These are phyloP conservation scores for Cataglyphis livida DNA, from an alignment of 2,888 invertebrate species.

Conservation along the genomic window DNA sequence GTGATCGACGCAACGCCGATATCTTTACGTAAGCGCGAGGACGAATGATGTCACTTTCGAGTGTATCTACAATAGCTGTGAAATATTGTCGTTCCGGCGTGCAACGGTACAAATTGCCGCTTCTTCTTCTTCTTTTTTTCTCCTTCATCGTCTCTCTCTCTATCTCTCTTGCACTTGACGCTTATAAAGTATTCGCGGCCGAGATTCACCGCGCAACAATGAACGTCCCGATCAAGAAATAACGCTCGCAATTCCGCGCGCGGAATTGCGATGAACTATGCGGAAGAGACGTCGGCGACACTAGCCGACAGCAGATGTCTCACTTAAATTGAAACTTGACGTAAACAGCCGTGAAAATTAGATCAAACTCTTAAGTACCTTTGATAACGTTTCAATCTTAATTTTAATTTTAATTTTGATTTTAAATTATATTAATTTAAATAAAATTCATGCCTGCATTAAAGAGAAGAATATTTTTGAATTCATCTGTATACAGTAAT, in stretches of 20 bases:
- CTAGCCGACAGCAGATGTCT: conserved; percentile 15
- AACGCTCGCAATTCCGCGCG: conserved; percentile 11
- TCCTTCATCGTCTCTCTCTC: not conserved
- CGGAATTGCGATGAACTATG: conserved; percentile 35
- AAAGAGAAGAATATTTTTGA: not conserved
- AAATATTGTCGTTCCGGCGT: conserved; percentile 59
- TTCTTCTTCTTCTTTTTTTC: not conserved
- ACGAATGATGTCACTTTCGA: conserved; percentile 81
- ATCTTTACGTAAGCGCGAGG: conserved; percentile 81
- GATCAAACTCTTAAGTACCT: not conserved
- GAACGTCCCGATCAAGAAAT: conserved; percentile 23
- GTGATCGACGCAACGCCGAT: conserved; percentile 52
- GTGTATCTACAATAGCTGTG: conserved; percentile 66
- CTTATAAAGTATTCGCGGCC: conserved; percentile 12
- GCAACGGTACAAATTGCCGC: conserved; percentile 65
- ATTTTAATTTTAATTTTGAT: not conserved
- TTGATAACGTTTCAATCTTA: not conserved
- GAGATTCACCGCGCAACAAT: conserved; percentile 21
- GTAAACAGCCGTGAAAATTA: not conserved
- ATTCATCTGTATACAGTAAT: not conserved
- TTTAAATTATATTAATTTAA: not conserved
- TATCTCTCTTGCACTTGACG: not conserved
- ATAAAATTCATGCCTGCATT: not conserved
- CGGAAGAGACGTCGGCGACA: conserved; percentile 25
- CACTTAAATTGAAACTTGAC: not conserved